A percentile compares a stretch with the other conserved stretches of the same genome.
Conservation (phyloP, 2,888 invertebrate genomes). For the Ornithoptera alexandrae region DNA sequence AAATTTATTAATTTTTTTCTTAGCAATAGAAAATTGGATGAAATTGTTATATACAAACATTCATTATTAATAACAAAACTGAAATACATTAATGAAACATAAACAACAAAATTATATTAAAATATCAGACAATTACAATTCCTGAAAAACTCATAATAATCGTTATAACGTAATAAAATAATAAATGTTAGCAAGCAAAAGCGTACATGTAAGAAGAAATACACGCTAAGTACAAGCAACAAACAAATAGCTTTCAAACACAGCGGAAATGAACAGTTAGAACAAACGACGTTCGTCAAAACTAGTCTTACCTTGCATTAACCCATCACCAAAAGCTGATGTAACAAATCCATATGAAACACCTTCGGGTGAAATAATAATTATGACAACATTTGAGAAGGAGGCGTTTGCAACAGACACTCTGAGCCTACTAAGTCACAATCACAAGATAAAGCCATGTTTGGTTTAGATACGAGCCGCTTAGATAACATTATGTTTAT, state of each 20-base stretch:
- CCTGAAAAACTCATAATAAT: constrained; percentile 22
- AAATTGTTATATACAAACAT: constrained; percentile 14
- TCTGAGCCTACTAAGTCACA: constrained; percentile 38
- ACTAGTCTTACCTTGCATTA: constrained; percentile 62
- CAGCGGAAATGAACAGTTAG: constrained; percentile 54
- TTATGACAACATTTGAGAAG: constrained; percentile 36
- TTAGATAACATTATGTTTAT: constrained; percentile 41
- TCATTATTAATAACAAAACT: constrained; percentile 22
- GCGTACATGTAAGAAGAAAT: constrained; percentile 19
- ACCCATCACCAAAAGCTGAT: constrained; percentile 71
- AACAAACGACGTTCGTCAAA: constrained; percentile 51
- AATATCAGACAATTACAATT: constrained; percentile 2
- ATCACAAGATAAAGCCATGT: constrained; percentile 49
- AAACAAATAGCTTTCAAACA: constrained; percentile 40
- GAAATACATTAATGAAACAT: constrained; percentile 17
- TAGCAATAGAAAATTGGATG: neutral
- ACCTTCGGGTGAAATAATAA: constrained; percentile 41
- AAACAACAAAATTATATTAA: neutral
- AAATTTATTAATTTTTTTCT: constrained; percentile 32
- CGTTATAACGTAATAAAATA: constrained; percentile 20
- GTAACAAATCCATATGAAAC: constrained; percentile 47
- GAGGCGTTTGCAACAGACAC: constrained; percentile 37
- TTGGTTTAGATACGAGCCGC: constrained; percentile 51
- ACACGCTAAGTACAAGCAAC: constrained; percentile 38
- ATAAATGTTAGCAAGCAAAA: constrained; percentile 18